Evolutionary conservation across 2,113 vertebrate species (phyloP), one percentile per base, ranked within the genome.

Genomic region (Thamnaconus septentrionalis): DNA sequence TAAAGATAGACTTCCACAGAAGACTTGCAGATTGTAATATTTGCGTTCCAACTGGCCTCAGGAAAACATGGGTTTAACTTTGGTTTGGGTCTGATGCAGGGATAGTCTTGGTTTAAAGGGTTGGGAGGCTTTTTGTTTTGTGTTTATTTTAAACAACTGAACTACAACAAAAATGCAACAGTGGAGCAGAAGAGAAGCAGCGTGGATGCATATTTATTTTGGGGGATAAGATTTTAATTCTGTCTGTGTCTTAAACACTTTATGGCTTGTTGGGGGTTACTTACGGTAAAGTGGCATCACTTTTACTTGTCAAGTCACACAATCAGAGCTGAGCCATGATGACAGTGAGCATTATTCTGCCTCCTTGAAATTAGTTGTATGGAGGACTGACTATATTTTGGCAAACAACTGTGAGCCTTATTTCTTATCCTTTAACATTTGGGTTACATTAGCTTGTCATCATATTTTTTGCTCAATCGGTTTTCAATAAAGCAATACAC

Each of bases 401-500:
- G 63, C 55, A 18, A 53, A 60, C 43, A 41, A 49, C 67, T 59
- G 61, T 45, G 46, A 71, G 46, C 52, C 46, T 56, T 72, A 56
- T 63, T 46, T 55, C 10, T 5, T 44, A 56, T 52, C 40, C 39
- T 44, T 6, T 49, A 62, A 47, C 57, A 31, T n/a, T 3, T 47
- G 6, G 5, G 46, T 69, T 56, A 67, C n/a, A 66, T 31, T 31
- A 54, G 44, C 76, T 66, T 64, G 67, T 58, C 43, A 39, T 31
- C 18, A 76, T 55, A 57, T 31, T 18, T 83, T 80, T 85, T 48
- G 64, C 62, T 60, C 41, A 73, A 73, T 72, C 59, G 66, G 64
- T 31, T 31, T 58, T 70, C 46, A 71, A 65, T 66, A 69, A 71
- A 84, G 76, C 81, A 85, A 83, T 82, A 82, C 82, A 75, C 64